Evolutionary conservation across 2,797 vertebrate genomes (phyloP).

Genomic region (Sardinella longiceps): DNA sequence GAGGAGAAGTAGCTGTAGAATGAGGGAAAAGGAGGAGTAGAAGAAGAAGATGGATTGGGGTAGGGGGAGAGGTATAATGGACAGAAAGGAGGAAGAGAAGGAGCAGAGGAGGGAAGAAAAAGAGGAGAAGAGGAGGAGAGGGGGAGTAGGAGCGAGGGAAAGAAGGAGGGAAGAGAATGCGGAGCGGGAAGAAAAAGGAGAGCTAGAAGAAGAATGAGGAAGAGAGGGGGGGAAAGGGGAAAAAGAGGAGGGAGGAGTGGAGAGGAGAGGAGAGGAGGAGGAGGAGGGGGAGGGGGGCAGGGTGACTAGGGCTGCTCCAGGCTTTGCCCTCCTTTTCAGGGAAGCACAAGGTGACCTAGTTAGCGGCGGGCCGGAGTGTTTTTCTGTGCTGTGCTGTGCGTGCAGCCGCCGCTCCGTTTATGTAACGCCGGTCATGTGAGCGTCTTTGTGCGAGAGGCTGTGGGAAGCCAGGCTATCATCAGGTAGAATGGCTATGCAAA

Average conservation of each 20-base stretch:
- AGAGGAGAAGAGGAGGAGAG: neutral
- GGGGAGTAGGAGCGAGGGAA: neutral
- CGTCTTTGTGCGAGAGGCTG: constrained; percentile 58
- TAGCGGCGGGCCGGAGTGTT: constrained; percentile 58
- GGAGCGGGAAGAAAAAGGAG: no score
- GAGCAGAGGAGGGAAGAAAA: neutral
- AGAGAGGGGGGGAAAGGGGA: neutral
- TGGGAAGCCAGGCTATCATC: constrained; percentile 63
- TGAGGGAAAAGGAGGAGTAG: neutral
- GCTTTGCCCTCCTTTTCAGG: constrained; percentile 52
- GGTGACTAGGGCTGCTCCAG: constrained; percentile 26
- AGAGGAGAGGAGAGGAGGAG: neutral
- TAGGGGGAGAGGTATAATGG: no score
- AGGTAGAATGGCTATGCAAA: constrained; percentile 71
- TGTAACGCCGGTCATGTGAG: constrained; percentile 72
- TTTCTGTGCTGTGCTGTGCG: constrained; percentile 34
- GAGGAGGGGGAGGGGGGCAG: neutral
- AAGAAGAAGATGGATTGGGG: neutral
- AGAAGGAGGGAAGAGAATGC: no score
- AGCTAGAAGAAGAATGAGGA: neutral
- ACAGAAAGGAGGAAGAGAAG: neutral
- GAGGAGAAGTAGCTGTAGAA: neutral
- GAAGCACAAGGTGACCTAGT: constrained; percentile 58
- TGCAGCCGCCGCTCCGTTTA: constrained; percentile 56
- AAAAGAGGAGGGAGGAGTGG: neutral